Conservation (phyloP, 2,113 vertebrate genomes). For the Corythornis madagascariensis region DNA sequence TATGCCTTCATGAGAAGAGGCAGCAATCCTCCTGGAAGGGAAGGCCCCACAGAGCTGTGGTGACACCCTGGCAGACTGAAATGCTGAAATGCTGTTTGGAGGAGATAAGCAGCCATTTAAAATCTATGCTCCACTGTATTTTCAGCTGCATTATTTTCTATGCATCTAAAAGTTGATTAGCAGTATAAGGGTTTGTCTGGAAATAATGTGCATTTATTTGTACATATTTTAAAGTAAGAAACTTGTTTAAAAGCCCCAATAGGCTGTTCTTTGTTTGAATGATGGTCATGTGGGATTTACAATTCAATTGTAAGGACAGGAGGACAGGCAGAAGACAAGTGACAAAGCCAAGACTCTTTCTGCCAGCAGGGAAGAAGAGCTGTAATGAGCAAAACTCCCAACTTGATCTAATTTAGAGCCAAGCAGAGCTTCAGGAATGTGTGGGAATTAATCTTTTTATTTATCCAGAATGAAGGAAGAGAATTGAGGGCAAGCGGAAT, state of each 20-base stretch:
- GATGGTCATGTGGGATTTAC: conserved; percentile 40
- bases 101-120: conserved; percentile 13
- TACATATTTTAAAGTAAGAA: conserved; percentile 31
- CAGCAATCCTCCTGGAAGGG: neutral
- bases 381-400: conserved; percentile 58
- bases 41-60: conserved; percentile 6
- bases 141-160: conserved; percentile 14
- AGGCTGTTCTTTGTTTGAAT: conserved; percentile 45
- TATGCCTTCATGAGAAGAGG: neutral
- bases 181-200: neutral
- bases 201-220: conserved; percentile 9
- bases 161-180: conserved; percentile 50
- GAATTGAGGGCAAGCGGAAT: conserved; percentile 60
- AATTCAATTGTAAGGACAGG: conserved; percentile 64
- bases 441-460: conserved; percentile 69
- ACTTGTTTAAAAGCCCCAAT: neutral
- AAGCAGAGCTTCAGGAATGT: conserved; percentile 53
- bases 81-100: conserved; percentile 7
- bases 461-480: conserved; percentile 67
- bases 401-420: conserved; percentile 64
- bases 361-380: conserved; percentile 45
- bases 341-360: conserved; percentile 49
- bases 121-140: neutral
- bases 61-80: neutral
- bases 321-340: conserved; percentile 47